These are phyloP conservation scores for Lymantria monacha DNA, from an alignment of 2,888 invertebrate species.

Conservation along the genomic window DNA sequence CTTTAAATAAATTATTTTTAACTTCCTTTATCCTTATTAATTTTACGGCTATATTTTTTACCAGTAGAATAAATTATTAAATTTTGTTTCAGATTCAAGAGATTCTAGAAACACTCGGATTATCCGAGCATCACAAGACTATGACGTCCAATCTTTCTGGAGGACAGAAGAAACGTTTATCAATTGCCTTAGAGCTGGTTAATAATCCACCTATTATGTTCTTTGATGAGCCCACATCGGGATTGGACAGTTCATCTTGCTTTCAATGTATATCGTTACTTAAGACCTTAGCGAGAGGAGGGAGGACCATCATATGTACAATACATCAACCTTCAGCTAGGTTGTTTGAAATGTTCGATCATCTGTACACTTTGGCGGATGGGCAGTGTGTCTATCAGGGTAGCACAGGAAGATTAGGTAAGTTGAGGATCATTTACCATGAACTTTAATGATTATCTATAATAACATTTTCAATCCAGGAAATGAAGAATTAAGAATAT, in stretches of 20 bases:
- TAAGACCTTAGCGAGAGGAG: conserved; percentile 93
- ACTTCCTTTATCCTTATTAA: too few species aligned
- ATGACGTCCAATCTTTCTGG: conserved; percentile 96
- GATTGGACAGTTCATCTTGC: conserved; percentile 96
- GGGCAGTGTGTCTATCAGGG: conserved; percentile 98
- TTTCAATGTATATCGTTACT: conserved; percentile 95
- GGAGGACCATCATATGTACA: conserved; percentile 96
- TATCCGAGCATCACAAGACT: conserved; percentile 93
- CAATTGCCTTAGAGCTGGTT: conserved; percentile 96
- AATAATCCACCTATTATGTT: conserved; percentile 99
- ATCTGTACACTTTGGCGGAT: conserved; percentile 95
- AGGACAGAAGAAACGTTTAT: conserved; percentile 96
- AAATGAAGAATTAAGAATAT: too few species aligned
- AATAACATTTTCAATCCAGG: too few species aligned
- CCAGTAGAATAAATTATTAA: neutral
- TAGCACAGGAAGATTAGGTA: conserved; percentile 91
- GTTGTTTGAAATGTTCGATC: conserved; percentile 97
- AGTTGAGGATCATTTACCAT: conserved; percentile 41
- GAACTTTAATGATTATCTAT: neutral
- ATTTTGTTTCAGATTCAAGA: conserved; percentile 89
- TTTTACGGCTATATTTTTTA: neutral
- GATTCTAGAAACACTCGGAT: conserved; percentile 93
- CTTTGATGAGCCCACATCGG: conserved; percentile 98
- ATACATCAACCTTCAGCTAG: conserved; percentile 98
- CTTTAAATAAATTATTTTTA: too few species aligned